Evolutionary conservation across 2,888 invertebrate species (phyloP), one percentile per base, ranked within the genome.

Genomic region (Anagyrus pseudococci): DNA sequence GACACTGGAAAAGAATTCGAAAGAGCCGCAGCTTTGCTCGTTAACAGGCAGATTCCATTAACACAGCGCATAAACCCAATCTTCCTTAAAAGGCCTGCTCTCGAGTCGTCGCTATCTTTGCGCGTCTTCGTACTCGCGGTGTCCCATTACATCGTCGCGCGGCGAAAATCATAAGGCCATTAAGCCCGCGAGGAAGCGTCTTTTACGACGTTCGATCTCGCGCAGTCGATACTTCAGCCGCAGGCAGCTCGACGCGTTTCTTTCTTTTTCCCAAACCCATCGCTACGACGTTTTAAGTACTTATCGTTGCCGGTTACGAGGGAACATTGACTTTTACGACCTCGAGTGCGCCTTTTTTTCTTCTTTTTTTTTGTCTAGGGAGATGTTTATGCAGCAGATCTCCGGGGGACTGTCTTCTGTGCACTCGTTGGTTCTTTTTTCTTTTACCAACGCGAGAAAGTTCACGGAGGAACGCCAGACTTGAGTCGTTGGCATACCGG

Each of bases 231-330:
- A 4, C 17, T 29, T 29, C 29, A n/a, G n/a, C 10, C 29, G 4
- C 29, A 7, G 29, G 29, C 10, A 53, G 58, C 54, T 64, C 59
- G 56, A 60, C 60, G 53, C 55, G 23, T 44, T 50, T 49, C 26
- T 26, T 44, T 33, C 41, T 67, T 64, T 64, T 69, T 68, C 60
- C n/a, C n/a, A n/a, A n/a, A n/a, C n/a, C n/a, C n/a, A n/a, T 50
- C 64, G 58, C 64, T 62, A 67, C 64, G 68, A 6, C 17, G 15
- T 47, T 40, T 19, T 15, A 20, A 56, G 77, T 73, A 80, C 79
- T 80, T 80, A 80, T 79, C 80, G 79, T 79, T 73, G 75, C 72
- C 74, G 74, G 79, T 79, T 79, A 80, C 77, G 80, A 78, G 74
- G 73, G 72, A 73, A 73, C 80, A 78, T 80, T 79, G 77, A 70